phyloP scores from a whole-genome alignment of 2,113 vertebrate genomes.

The Smithornis capensis region DNA sequence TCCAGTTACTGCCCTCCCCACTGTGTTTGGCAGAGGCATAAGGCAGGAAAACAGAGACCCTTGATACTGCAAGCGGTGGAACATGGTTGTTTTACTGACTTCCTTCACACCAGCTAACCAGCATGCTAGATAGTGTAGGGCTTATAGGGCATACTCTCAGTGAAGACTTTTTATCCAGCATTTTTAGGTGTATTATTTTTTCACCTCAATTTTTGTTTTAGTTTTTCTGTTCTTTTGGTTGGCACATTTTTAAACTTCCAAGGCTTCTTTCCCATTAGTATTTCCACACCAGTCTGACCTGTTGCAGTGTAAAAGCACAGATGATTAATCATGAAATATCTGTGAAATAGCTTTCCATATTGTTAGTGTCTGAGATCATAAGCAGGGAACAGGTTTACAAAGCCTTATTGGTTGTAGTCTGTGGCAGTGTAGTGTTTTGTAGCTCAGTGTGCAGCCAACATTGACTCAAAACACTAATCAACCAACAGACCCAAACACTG shows the following conservation, averaged over 20 bases:
- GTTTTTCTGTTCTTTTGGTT: neutral
- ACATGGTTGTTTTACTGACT: neutral
- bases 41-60: neutral
- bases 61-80: neutral
- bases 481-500: neutral
- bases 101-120: neutral
- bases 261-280: neutral
- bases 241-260: neutral
- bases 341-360: neutral
- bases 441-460: neutral
- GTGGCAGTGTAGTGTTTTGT: neutral
- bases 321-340: neutral
- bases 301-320: neutral
- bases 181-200: neutral
- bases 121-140: neutral
- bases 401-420: neutral
- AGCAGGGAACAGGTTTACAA: too few species aligned
- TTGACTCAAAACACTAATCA: neutral
- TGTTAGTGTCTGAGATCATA: neutral
- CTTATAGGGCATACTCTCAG: neutral
- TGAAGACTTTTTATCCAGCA: neutral
- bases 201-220: neutral
- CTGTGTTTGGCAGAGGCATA: neutral
- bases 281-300: neutral
- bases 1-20: neutral